Conservation (phyloP, 2,888 invertebrate genomes). For the Eristalinus aeneus region DNA sequence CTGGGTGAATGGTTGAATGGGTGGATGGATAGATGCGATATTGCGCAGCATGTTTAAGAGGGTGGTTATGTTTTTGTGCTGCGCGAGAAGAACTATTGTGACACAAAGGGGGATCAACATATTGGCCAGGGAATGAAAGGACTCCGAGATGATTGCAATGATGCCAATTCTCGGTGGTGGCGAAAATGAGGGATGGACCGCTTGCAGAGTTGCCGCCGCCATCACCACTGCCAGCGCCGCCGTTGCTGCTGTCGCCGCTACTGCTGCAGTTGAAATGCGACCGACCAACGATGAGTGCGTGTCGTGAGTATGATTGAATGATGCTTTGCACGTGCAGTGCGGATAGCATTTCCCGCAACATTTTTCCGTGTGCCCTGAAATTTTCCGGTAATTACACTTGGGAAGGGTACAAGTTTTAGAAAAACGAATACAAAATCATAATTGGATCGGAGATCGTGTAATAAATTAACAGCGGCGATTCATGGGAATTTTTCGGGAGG, state of each 20-base stretch:
- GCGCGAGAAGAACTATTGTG: constrained; percentile 60
- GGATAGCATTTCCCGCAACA: constrained; percentile 47
- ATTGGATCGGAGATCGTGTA: constrained; percentile 57
- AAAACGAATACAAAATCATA: constrained; percentile 46
- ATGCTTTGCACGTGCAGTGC: constrained; percentile 62
- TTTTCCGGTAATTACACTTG: constrained; percentile 69
- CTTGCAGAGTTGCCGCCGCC: constrained; percentile 28
- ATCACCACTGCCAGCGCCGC: constrained; percentile 26
- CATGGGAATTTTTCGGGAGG: neutral
- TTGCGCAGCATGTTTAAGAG: constrained; percentile 27
- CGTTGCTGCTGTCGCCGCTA: constrained; percentile 21
- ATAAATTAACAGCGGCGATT: constrained; percentile 55
- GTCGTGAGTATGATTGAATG: constrained; percentile 60
- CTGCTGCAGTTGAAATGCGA: constrained; percentile 49
- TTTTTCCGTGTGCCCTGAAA: constrained; percentile 34
- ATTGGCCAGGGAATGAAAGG: constrained; percentile 54
- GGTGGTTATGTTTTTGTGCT: constrained; percentile 22
- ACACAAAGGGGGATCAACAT: constrained; percentile 37
- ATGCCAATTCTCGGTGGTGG: constrained; percentile 54
- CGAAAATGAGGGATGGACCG: neutral
- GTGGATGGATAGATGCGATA: constrained; percentile 2
- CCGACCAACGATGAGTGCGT: constrained; percentile 49
- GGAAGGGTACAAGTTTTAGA: constrained; percentile 37
- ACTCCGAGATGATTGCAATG: constrained; percentile 62
- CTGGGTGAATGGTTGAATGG: too few relatives aligned